These are phyloP conservation scores for Melanotus villosus DNA, from an alignment of 2,888 invertebrate species.

Conservation along the genomic window DNA sequence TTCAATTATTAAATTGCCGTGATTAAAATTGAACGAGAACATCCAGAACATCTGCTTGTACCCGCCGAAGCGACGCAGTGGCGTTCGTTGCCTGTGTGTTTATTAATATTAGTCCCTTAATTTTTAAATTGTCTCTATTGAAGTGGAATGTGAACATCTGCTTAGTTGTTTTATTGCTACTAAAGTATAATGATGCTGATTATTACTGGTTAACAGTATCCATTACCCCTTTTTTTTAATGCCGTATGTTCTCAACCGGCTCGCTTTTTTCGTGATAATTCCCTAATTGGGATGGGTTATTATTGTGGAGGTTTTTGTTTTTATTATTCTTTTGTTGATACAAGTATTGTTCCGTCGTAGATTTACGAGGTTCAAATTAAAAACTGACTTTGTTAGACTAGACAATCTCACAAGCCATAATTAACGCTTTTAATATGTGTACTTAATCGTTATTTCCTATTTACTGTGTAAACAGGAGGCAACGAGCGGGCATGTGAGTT, in stretches of 20 bases:
- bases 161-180: constrained; percentile 3
- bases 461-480: constrained; percentile 21
- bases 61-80: constrained; percentile 27
- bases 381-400: constrained; percentile 3
- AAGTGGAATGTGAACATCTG: constrained; percentile 28
- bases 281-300: too few relatives aligned
- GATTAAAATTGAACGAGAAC: constrained; percentile 25
- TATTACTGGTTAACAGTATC: background rate
- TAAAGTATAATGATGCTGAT: background rate
- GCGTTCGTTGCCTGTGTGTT: constrained; percentile 16
- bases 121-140: constrained; percentile 29
- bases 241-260: too few relatives aligned
- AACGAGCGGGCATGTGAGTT: constrained; percentile 18
- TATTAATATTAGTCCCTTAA: constrained; percentile 13
- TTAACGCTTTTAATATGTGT: constrained; percentile 25
- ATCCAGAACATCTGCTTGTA: constrained; percentile 31
- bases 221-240: too few relatives aligned
- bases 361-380: too few relatives aligned
- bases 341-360: too few relatives aligned
- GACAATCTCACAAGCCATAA: constrained; percentile 11
- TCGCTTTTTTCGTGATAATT: too few relatives aligned
- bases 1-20: constrained; percentile 26
- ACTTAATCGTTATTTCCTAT: constrained; percentile 19
- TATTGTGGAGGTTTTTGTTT: too few relatives aligned
- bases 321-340: too few relatives aligned